Evolutionary conservation across 2,888 invertebrate species (phyloP).

Genomic region (Acleris laterana): DNA sequence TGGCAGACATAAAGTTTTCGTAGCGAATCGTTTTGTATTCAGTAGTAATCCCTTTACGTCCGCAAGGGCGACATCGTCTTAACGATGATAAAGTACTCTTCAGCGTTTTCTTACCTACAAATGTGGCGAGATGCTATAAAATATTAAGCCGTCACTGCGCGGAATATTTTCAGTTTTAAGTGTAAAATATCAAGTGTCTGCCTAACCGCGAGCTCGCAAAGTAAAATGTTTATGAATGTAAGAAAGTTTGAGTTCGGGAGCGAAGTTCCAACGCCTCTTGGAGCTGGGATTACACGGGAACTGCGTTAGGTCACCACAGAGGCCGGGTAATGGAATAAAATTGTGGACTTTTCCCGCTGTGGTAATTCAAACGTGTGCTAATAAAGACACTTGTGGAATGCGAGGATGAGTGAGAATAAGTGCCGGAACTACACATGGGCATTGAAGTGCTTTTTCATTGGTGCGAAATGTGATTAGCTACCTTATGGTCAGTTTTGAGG

Average conservation of each 20-base stretch:
- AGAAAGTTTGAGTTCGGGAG: constrained; percentile 62
- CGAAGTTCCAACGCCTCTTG: constrained; percentile 69
- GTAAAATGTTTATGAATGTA: constrained; percentile 80
- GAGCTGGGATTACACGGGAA: constrained; percentile 74
- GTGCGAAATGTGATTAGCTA: too few relatives aligned
- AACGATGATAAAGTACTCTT: constrained; percentile 36
- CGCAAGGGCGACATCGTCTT: constrained; percentile 36
- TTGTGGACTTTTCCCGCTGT: constrained; percentile 60
- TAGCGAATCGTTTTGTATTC: constrained; percentile 37
- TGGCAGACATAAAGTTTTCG: constrained; percentile 36
- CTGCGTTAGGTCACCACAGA: constrained; percentile 72
- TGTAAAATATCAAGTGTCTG: constrained; percentile 63
- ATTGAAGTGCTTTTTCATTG: too few relatives aligned
- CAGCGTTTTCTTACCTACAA: constrained; percentile 24
- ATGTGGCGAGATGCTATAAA: constrained; percentile 33
- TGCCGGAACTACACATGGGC: too few relatives aligned
- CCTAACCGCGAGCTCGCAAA: constrained; percentile 54
- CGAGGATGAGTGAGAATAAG: neutral
- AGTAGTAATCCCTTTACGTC: constrained; percentile 40
- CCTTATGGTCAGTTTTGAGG: too few relatives aligned
- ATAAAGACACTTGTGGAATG: constrained; percentile 28
- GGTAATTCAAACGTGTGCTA: constrained; percentile 49
- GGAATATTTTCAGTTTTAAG: constrained; percentile 49
- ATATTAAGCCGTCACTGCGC: constrained; percentile 31
- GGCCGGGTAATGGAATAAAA: constrained; percentile 70